Conservation (phyloP, 2,797 vertebrate species). For the Hapalemur alaotrensis region DNA sequence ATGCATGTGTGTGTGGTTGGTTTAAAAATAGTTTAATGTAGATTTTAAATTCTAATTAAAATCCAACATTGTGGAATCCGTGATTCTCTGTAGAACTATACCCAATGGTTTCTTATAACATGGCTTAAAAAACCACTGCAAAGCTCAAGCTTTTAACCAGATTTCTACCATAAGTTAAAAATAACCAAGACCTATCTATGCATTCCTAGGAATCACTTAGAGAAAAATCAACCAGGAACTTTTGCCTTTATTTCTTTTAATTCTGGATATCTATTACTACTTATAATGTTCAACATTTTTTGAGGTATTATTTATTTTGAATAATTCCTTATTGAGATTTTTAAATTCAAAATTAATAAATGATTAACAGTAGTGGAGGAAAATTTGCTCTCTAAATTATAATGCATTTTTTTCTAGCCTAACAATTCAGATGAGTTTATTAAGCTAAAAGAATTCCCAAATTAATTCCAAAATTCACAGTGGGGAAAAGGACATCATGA, state of each 20-base stretch:
- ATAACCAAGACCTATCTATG: neutral
- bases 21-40: neutral
- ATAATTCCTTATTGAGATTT: neutral
- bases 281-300: neutral
- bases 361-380: neutral
- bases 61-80: neutral
- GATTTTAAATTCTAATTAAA: slow-evolving; percentile 23
- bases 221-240: neutral
- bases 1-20: neutral
- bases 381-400: neutral
- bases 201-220: neutral
- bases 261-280: neutral
- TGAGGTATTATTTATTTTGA: neutral
- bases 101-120: neutral
- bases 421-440: neutral
- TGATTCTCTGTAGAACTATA: neutral
- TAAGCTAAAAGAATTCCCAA: neutral
- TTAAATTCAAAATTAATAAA: slow-evolving; percentile 6
- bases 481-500: neutral
- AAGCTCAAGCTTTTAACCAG: neutral
- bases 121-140: neutral
- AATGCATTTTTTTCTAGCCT: neutral
- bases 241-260: neutral
- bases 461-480: neutral
- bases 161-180: neutral